Evolutionary conservation across 2,888 invertebrate species (phyloP).

Genomic region (Pammene fasciana): DNA sequence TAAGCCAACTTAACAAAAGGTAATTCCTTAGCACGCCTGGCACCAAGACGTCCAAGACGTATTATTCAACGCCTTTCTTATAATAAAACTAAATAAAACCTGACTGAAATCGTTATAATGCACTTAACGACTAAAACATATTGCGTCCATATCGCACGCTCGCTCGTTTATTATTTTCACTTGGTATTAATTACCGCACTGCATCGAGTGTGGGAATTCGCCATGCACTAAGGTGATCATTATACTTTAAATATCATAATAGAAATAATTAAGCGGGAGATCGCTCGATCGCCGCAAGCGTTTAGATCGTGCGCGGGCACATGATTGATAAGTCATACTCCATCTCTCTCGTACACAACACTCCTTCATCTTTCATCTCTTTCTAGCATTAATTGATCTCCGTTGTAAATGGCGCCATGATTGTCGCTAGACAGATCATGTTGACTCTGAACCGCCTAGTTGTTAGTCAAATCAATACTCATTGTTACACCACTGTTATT

Average conservation of each 20-base stretch:
- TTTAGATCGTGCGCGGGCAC: constrained; percentile 74
- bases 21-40: constrained; percentile 7
- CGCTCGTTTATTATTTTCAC: constrained; percentile 49
- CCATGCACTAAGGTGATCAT: constrained; percentile 70
- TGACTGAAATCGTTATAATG: constrained; percentile 47
- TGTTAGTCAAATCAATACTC: constrained; percentile 71
- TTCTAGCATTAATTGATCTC: constrained; percentile 76
- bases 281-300: constrained; percentile 75
- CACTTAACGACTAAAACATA: constrained; percentile 50
- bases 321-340: constrained; percentile 77
- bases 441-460: constrained; percentile 65
- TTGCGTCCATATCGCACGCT: constrained; percentile 49
- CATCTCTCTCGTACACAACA: constrained; percentile 55
- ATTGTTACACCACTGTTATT: constrained; percentile 53
- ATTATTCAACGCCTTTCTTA: constrained; percentile 37
- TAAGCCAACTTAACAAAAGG: constrained; percentile 22
- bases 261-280: constrained; percentile 80
- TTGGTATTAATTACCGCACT: constrained; percentile 59
- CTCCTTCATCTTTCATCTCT: constrained; percentile 52
- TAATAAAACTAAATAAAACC: constrained; percentile 44
- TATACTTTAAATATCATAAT: constrained; percentile 81
- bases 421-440: constrained; percentile 75
- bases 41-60: constrained; percentile 14
- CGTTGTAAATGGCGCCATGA: constrained; percentile 76
- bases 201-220: constrained; percentile 72